Evolutionary conservation across 1,140 invertebrate species (phyloP).

Genomic region (Tetramorium alpestre): DNA sequence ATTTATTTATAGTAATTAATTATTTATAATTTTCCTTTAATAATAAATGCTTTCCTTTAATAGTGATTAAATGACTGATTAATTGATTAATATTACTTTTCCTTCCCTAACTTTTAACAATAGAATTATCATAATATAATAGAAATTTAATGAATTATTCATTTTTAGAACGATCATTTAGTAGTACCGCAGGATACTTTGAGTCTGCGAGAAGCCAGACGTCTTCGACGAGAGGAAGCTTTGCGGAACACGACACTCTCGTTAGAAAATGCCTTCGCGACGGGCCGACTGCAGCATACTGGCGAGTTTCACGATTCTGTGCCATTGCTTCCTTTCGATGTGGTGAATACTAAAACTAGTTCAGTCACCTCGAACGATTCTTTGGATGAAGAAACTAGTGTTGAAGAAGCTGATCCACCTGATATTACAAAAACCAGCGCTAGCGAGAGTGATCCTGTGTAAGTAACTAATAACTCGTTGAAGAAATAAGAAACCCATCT

Average conservation of each 20-base stretch:
- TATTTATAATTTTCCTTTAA: background rate
- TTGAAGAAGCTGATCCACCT: background rate
- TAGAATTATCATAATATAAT: background rate
- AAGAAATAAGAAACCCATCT: background rate
- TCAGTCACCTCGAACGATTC: background rate
- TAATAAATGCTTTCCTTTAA: background rate
- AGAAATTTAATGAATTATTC: background rate
- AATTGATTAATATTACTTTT: background rate
- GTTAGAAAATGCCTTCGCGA: slow-evolving; percentile 69
- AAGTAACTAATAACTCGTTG: slow-evolving; percentile 2
- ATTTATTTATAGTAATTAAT: background rate
- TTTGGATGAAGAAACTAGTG: background rate
- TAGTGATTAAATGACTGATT: background rate
- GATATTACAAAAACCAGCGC: background rate
- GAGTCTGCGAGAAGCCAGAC: slow-evolving; percentile 30
- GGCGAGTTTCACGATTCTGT: slow-evolving; percentile 83
- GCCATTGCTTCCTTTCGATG: slow-evolving; percentile 74
- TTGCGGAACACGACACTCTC: slow-evolving; percentile 71
- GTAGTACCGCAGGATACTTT: background rate
- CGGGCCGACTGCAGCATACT: slow-evolving; percentile 76
- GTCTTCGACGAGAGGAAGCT: slow-evolving; percentile 72
- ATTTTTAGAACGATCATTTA: slow-evolving; percentile 7
- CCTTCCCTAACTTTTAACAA: background rate
- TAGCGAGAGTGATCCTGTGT: background rate
- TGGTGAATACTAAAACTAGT: background rate